Conservation (phyloP, 2,113 vertebrate genomes). For the Colossoma macropomum region DNA sequence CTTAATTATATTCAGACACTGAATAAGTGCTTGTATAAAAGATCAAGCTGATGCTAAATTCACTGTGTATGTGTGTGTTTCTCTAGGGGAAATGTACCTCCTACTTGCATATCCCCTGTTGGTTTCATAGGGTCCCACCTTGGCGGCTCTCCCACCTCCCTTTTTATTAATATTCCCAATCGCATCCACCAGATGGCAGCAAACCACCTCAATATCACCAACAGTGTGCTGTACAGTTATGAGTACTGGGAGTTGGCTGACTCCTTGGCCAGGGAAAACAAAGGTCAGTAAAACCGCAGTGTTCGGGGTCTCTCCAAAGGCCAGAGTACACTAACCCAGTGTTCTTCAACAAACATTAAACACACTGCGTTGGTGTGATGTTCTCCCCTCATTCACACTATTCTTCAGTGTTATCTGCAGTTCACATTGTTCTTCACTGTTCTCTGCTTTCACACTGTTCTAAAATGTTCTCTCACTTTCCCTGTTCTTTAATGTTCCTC, state of each 20-base stretch:
- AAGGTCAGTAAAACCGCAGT: slow-evolving; percentile 78
- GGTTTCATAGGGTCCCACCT: slow-evolving; percentile 82
- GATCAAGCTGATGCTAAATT: neutral
- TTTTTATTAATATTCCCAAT: slow-evolving; percentile 93
- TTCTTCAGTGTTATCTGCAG: neutral
- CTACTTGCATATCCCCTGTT: slow-evolving; percentile 84
- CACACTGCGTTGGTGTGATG: neutral
- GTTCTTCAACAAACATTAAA: neutral
- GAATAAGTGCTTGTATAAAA: neutral
- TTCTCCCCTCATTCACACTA: neutral
- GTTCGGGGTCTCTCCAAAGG: neutral
- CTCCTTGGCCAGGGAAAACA: slow-evolving; percentile 94
- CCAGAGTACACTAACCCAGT: neutral
- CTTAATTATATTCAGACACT: neutral
- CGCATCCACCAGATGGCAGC: slow-evolving; percentile 99
- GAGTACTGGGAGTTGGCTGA: slow-evolving; percentile 99
- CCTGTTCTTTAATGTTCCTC: no score
- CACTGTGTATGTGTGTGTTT: slow-evolving; percentile 40
- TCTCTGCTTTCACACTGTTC: neutral
- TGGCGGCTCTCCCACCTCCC: slow-evolving; percentile 74
- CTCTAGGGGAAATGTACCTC: slow-evolving; percentile 82
- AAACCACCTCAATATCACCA: slow-evolving; percentile 98
- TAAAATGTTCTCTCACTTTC: no score
- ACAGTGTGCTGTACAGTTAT: slow-evolving; percentile 97
- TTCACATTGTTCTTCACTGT: neutral